These are phyloP conservation scores for Alces alces DNA, from an alignment of 2,113 vertebrate genomes.

Conservation along the genomic window DNA sequence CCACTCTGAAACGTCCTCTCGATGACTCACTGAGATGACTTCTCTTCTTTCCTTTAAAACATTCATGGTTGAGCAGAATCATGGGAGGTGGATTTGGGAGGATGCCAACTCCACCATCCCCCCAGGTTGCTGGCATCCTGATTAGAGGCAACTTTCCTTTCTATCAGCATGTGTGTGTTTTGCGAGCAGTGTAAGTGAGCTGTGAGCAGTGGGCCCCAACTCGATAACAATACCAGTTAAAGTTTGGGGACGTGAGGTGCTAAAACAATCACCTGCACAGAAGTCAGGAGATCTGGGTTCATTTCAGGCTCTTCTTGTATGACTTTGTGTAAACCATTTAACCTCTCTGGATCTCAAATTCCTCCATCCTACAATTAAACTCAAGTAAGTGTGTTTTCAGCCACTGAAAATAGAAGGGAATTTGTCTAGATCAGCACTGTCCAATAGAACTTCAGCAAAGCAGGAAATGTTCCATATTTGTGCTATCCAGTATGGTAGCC, in stretches of 20 bases:
- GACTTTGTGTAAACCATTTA: neutral
- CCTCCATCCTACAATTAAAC: neutral
- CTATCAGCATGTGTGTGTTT: neutral
- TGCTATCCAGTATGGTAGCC: neutral
- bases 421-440: neutral
- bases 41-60: neutral
- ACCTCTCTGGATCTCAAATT: neutral
- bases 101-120: neutral
- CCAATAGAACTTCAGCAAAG: neutral
- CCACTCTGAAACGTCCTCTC: neutral
- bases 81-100: neutral
- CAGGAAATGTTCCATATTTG: neutral
- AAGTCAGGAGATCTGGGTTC: neutral
- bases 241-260: neutral
- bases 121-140: neutral
- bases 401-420: neutral
- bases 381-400: neutral
- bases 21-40: neutral
- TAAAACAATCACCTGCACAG: neutral
- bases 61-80: neutral
- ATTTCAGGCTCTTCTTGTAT: neutral
- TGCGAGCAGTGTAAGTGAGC: neutral
- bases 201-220: neutral
- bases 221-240: neutral
- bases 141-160: neutral